Percentiles rank a stretch among this genome's conserved stretches.
Evolutionary conservation across 2,113 vertebrate species (phyloP).

Genomic region (Salvelinus sp.): DNA sequence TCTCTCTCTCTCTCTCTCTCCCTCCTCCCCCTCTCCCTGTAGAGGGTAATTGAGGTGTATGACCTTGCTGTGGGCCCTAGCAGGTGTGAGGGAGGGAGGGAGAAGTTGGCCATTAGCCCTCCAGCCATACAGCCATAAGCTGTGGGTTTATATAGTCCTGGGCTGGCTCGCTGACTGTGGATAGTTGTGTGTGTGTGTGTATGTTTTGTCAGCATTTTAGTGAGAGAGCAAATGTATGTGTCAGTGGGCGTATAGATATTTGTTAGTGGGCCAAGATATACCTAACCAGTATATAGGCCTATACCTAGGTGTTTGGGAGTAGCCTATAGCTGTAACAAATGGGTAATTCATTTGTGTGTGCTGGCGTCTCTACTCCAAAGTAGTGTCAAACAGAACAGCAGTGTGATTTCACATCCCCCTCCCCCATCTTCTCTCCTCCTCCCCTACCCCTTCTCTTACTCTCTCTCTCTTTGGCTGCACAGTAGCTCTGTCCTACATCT

Average conservation of each 20-base stretch:
- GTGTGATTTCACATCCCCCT: constrained; percentile 44
- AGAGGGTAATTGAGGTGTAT: constrained; percentile 67
- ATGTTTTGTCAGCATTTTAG: constrained; percentile 18
- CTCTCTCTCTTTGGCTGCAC: constrained; percentile 33
- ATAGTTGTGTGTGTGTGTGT: constrained; percentile 14
- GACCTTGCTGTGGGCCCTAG: constrained; percentile 70
- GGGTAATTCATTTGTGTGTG: constrained; percentile 13
- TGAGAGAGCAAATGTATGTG: background rate
- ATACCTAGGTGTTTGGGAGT: constrained; percentile 3
- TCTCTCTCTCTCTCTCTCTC: background rate
- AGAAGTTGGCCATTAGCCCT: constrained; percentile 18
- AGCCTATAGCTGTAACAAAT: background rate
- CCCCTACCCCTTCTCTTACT: background rate
- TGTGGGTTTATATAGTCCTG: constrained; percentile 14
- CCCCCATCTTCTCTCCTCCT: background rate
- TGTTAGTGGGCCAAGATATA: constrained; percentile 6
- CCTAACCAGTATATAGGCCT: background rate
- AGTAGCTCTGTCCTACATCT: constrained; percentile 66
- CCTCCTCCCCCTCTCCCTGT: background rate
- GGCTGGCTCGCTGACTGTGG: constrained; percentile 20
- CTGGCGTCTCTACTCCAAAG: constrained; percentile 29
- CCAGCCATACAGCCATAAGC: constrained; percentile 10
- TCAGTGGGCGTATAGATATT: background rate
- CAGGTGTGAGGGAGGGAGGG: constrained; percentile 57
- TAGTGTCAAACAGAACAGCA: constrained; percentile 53